Evolutionary conservation across 2,888 invertebrate species (phyloP).

Genomic region (Hydroisotoma schaefferi): DNA sequence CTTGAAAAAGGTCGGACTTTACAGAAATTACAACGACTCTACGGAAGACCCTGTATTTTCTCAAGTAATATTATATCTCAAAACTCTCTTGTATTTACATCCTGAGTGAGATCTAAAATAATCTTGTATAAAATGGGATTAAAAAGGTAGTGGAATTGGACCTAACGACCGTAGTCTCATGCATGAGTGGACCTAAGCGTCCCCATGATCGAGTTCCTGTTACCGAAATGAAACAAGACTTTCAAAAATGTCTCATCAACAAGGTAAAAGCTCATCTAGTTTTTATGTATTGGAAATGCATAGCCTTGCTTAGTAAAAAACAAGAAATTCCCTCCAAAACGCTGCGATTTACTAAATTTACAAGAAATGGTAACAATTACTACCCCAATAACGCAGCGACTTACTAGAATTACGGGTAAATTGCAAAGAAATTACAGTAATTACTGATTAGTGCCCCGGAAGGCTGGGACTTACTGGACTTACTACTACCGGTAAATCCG

Average conservation of each 20-base stretch:
- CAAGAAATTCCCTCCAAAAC: too few species aligned
- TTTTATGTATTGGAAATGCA: neutral
- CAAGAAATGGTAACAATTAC: too few species aligned
- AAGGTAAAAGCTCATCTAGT: conserved; percentile 51
- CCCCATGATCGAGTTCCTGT: conserved; percentile 95
- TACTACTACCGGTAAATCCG: too few species aligned
- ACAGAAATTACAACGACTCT: conserved; percentile 73
- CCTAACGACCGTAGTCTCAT: conserved; percentile 81
- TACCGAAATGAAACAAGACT: conserved; percentile 83
- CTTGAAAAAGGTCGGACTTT: conserved; percentile 73
- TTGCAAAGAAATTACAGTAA: too few species aligned
- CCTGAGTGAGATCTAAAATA: neutral
- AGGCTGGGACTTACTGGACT: too few species aligned
- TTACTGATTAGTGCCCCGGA: too few species aligned
- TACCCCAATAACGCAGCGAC: too few species aligned
- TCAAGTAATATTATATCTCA: conserved; percentile 51
- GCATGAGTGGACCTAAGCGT: conserved; percentile 93
- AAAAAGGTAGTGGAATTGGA: conserved; percentile 75
- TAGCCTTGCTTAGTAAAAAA: too few species aligned
- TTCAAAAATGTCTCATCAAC: conserved; percentile 73
- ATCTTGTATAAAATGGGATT: neutral
- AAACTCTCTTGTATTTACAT: conserved; percentile 2
- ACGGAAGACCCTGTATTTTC: conserved; percentile 79
- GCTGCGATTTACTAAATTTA: too few species aligned
- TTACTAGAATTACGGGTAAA: too few species aligned